Evolutionary conservation across 1,140 invertebrate genomes (phyloP).

Genomic region (Vanessa tameamea): DNA sequence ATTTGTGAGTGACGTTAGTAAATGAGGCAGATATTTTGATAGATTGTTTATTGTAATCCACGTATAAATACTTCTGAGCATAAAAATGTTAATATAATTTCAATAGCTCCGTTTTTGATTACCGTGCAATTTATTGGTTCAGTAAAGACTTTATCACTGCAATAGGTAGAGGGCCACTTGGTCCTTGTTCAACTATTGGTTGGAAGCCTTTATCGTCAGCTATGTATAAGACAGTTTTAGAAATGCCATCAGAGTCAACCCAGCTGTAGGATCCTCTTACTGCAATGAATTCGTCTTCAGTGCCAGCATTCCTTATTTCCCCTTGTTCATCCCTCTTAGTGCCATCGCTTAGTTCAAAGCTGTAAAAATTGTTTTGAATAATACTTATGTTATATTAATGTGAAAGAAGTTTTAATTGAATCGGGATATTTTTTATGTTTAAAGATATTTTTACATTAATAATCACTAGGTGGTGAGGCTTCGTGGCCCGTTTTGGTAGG

Average conservation of each 20-base stretch:
- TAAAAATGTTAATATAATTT: too few species aligned
- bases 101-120: too few species aligned
- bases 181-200: slow-evolving; percentile 78
- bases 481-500: too few species aligned
- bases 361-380: slow-evolving; percentile 35
- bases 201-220: slow-evolving; percentile 88
- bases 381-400: not conserved
- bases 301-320: slow-evolving; percentile 81
- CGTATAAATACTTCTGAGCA: too few species aligned
- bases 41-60: too few species aligned
- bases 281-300: slow-evolving; percentile 63
- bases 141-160: slow-evolving; percentile 25
- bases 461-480: too few species aligned
- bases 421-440: too few species aligned
- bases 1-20: too few species aligned
- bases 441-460: too few species aligned
- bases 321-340: slow-evolving; percentile 82
- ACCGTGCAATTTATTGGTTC: not conserved
- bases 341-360: slow-evolving; percentile 79
- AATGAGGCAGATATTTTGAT: too few species aligned
- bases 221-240: slow-evolving; percentile 83
- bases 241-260: slow-evolving; percentile 78
- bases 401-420: too few species aligned
- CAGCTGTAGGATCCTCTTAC: slow-evolving; percentile 80
- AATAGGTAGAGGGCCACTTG: slow-evolving; percentile 79